Base-by-base conservation (phyloP, 2,797 vertebrate genomes). In the Streptopelia turtur region DNA sequence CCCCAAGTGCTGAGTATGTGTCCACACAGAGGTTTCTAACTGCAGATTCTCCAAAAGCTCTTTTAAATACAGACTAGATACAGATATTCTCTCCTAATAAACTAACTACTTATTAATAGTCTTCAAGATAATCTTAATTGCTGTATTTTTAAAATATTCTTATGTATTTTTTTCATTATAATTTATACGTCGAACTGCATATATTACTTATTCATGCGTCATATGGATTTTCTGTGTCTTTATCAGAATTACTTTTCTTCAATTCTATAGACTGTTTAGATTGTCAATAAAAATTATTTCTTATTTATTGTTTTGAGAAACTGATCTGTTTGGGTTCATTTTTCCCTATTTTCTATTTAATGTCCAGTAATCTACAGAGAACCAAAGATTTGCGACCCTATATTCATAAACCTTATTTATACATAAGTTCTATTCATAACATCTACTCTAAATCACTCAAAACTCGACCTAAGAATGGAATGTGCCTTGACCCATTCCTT, bases 1-100 rank as follows among this genome's bases (percentile, higher is more conserved):
- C n/a, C 33, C 11, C 59, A 31, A 6, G 21, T 39, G 10, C 37
- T 64, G 11, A 63, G 13, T n/a, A 13, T 22, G 21, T 0, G 0
- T 30, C 65, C 28, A 25, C 49, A 15, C 24, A 70, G 13, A 13
- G 5, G 9, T 33, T 83, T 90, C 47, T n/a, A 30, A 47, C 30
- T 47, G 22, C 30, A 70, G 23, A 76, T 22, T 16, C 18, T 52
- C 30, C 43, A 74, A 92, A 88, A 59, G 6, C 5, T 39, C 22
- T 31, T 45, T 76, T 64, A 87, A 75, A 31, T 28, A 69, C 21
- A 59, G 25, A 72, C 21, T 45, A 86, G 61, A 75, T 57, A 63
- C 23, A 77, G 12, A 52, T 35, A 88, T 93, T 83, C 53, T 83
- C 18, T 11, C 43, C 13, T 66, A 37, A 30, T 17, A 80, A 17